These are phyloP conservation scores for Pangasianodon hypophthalmus DNA, from an alignment of 2,113 vertebrate species.

Conservation along the genomic window DNA sequence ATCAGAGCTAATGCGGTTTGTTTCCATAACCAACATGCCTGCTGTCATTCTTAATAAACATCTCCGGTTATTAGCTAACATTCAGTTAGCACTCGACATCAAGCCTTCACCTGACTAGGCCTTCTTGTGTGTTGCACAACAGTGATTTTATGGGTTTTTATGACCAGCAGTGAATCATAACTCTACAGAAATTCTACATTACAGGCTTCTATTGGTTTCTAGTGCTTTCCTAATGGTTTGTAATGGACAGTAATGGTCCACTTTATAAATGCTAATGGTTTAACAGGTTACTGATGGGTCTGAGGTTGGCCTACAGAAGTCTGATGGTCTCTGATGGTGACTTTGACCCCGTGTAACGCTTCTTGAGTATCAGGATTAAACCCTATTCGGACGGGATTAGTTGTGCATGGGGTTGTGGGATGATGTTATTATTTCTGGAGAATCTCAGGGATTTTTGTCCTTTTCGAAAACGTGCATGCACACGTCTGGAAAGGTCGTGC, in stretches of 20 bases:
- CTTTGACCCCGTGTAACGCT: neutral
- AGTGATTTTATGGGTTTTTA: neutral
- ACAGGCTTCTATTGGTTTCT: neutral
- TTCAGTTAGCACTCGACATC: neutral
- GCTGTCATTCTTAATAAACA: neutral
- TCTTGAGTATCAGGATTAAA: neutral
- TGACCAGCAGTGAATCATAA: neutral
- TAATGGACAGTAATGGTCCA: neutral
- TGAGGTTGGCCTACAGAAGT: neutral
- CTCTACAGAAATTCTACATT: neutral
- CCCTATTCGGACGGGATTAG: neutral
- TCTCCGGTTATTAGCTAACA: neutral
- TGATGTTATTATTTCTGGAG: neutral
- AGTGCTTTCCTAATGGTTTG: neutral
- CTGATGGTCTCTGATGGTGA: neutral
- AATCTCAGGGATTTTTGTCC: too few species aligned
- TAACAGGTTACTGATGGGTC: neutral
- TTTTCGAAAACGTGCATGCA: neutral
- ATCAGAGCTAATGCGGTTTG: neutral
- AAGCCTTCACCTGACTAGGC: neutral
- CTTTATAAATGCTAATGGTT: neutral
- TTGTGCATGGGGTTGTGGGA: neutral
- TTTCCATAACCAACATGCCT: neutral
- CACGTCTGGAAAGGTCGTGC: neutral
- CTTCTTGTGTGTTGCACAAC: slow-evolving; percentile 5